Conservation (phyloP, 2,888 invertebrate species). For the Drosophila barbarae region DNA sequence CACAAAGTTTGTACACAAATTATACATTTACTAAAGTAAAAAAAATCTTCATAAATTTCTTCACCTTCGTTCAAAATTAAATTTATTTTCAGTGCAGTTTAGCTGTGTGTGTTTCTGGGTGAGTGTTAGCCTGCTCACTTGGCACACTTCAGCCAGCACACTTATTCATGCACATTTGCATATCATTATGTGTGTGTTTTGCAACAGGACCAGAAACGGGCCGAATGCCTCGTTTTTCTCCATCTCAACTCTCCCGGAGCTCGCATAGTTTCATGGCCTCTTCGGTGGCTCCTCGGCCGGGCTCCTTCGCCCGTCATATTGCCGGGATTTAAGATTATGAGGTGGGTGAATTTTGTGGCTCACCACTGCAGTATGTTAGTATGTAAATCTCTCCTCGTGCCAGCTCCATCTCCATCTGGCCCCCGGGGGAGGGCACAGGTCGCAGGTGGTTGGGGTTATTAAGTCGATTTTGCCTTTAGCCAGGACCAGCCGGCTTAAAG, state of each 20-base stretch:
- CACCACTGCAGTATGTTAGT: conserved; percentile 58
- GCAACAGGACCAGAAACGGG: conserved; percentile 29
- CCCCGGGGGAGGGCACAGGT: conserved; percentile 15
- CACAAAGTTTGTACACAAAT: neutral
- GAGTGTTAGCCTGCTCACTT: conserved; percentile 41
- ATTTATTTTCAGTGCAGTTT: neutral
- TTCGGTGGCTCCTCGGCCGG: neutral
- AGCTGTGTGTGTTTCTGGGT: conserved; percentile 16
- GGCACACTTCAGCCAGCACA: conserved; percentile 62
- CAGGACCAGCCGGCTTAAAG: conserved; percentile 35
- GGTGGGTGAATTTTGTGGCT: conserved; percentile 69
- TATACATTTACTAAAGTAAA: neutral
- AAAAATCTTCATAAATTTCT: neutral
- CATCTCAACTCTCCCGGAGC: conserved; percentile 28
- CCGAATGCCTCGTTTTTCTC: conserved; percentile 29
- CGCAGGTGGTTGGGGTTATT: conserved; percentile 45
- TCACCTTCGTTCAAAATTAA: neutral
- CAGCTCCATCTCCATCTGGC: conserved; percentile 2
- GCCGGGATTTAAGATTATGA: conserved; percentile 72
- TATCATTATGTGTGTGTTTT: conserved; percentile 62
- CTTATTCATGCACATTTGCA: conserved; percentile 72
- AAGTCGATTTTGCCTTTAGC: conserved; percentile 41
- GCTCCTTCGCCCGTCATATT: conserved; percentile 52
- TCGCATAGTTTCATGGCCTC: conserved; percentile 42
- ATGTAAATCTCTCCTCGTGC: conserved; percentile 57